phyloP scores from a whole-genome alignment of 2,888 invertebrate genomes.

The Drosophila birchii region DNA sequence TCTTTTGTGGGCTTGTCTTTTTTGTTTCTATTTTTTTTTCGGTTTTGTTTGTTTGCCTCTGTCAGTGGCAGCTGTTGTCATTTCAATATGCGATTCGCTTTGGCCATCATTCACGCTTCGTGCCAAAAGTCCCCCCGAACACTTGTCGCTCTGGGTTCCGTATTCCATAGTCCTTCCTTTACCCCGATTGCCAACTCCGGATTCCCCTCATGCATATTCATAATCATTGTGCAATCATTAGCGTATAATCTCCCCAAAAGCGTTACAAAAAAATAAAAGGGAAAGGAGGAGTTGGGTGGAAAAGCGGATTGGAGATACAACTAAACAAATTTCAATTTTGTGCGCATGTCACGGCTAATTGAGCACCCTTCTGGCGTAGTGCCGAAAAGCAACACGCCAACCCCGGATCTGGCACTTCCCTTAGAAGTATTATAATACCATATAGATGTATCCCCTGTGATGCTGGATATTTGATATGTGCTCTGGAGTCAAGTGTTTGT shows the following conservation, averaged over 20 bases:
- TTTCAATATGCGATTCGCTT: conserved; percentile 79
- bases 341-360: conserved; percentile 84
- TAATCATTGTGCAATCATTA: conserved; percentile 84
- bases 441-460: conserved; percentile 34
- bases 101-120: conserved; percentile 79
- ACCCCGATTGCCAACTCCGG: neutral
- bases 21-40: conserved; percentile 12
- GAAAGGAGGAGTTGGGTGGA: conserved; percentile 20
- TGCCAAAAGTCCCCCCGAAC: conserved; percentile 47
- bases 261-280: conserved; percentile 58
- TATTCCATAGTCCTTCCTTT: neutral
- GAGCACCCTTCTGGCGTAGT: conserved; percentile 84
- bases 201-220: conserved; percentile 73
- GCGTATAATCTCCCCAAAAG: conserved; percentile 74
- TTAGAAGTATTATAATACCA: conserved; percentile 9
- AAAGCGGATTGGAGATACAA: conserved; percentile 40
- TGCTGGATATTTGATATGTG: conserved; percentile 77
- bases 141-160: conserved; percentile 55
- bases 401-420: conserved; percentile 24
- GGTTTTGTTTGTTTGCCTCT: conserved; percentile 55
- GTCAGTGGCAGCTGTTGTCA: conserved; percentile 81
- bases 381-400: conserved; percentile 61
- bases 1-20: conserved; percentile 29
- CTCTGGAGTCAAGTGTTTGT: conserved; percentile 78
- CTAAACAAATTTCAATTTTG: conserved; percentile 77